Evolutionary conservation across 2,113 vertebrate genomes (phyloP).

Genomic region (Oncorhynchus masou): DNA sequence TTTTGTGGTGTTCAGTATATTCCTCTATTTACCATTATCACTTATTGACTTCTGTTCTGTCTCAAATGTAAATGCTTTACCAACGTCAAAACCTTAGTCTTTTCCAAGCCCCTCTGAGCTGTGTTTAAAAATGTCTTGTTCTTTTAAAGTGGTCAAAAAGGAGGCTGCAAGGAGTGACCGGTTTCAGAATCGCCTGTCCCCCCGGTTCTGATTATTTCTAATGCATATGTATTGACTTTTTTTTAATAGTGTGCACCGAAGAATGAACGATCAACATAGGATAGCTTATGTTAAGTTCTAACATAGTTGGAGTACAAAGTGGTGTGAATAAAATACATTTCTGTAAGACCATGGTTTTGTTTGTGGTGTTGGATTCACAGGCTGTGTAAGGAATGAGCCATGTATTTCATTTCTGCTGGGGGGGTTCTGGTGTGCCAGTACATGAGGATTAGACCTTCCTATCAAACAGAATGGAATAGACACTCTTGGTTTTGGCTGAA

Average conservation of each 20-base stretch:
- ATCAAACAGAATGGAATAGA: too few relatives aligned
- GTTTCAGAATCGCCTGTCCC: slow-evolving; percentile 27
- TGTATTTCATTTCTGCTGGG: too few relatives aligned
- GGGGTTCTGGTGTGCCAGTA: too few relatives aligned
- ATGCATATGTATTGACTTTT: slow-evolving; percentile 66
- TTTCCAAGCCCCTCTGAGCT: slow-evolving; percentile 47
- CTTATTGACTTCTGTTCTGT: slow-evolving; percentile 58
- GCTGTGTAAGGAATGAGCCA: too few relatives aligned
- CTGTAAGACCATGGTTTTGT: slow-evolving; percentile 30
- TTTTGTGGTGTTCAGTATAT: slow-evolving; percentile 62
- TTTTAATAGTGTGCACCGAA: slow-evolving; percentile 69
- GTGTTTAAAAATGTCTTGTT: slow-evolving; percentile 71
- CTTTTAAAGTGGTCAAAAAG: slow-evolving; percentile 18
- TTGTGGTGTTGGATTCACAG: background rate
- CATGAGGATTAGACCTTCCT: too few relatives aligned
- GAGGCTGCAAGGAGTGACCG: slow-evolving; percentile 31
- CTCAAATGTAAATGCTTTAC: slow-evolving; percentile 64
- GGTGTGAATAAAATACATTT: slow-evolving; percentile 72
- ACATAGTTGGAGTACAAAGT: slow-evolving; percentile 76
- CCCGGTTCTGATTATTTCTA: slow-evolving; percentile 58
- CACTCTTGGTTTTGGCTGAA: too few relatives aligned
- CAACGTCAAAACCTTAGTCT: slow-evolving; percentile 36
- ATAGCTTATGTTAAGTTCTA: slow-evolving; percentile 72
- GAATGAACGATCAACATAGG: slow-evolving; percentile 69
- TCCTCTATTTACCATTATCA: slow-evolving; percentile 58